A percentile compares a stretch with the other conserved stretches of the same genome.
Conservation (phyloP, 1,140 invertebrate genomes). For the Melanaphis sacchari region DNA sequence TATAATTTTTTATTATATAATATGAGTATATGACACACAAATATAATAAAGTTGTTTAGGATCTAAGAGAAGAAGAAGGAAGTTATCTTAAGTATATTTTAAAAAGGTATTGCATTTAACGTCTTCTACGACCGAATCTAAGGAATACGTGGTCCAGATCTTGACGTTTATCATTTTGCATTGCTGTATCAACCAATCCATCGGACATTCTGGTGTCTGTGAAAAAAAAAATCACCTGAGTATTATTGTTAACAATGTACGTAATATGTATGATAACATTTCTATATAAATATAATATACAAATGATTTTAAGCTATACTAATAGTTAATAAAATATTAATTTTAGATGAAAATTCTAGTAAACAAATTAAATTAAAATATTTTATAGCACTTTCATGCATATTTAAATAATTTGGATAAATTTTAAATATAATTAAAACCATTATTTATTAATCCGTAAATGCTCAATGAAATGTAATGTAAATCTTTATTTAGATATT, state of each 20-base stretch:
- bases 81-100: slow-evolving; percentile 51
- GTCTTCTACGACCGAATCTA: slow-evolving; percentile 75
- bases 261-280: neutral
- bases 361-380: no score
- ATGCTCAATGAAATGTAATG: no score
- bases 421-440: no score
- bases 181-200: slow-evolving; percentile 28
- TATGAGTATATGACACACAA: slow-evolving; percentile 37
- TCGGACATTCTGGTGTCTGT: slow-evolving; percentile 48
- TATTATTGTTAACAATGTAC: slow-evolving; percentile 7
- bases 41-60: slow-evolving; percentile 41
- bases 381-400: no score
- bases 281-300: neutral
- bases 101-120: slow-evolving; percentile 17
- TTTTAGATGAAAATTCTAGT: no score
- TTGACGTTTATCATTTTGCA: slow-evolving; percentile 72
- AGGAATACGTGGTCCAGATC: slow-evolving; percentile 84
- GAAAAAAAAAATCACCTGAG: neutral
- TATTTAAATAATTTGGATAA: neutral
- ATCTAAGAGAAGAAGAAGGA: slow-evolving; percentile 56
- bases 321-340: neutral
- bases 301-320: neutral
- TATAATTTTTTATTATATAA: slow-evolving; percentile 23
- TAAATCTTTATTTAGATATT: no score
- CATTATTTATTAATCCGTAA: no score